These are phyloP conservation scores for Calonectris borealis DNA, from an alignment of 2,113 vertebrate species.

Conservation along the genomic window DNA sequence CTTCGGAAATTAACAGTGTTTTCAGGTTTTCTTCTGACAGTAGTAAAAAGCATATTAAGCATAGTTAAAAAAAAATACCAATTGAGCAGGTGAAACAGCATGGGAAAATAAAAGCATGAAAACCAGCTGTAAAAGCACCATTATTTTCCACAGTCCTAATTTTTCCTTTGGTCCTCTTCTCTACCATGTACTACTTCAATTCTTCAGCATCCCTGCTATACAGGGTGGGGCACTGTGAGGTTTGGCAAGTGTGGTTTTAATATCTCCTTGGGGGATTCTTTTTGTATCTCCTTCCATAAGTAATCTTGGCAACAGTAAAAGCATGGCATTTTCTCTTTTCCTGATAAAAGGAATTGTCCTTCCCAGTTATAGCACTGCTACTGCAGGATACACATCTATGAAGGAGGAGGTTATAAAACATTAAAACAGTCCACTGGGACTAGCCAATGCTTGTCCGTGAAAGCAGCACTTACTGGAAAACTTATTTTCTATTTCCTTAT, in stretches of 20 bases:
- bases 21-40: background rate
- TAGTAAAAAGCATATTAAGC: background rate
- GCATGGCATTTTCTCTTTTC: background rate
- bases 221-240: background rate
- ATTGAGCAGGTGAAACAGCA: background rate
- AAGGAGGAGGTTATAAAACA: background rate
- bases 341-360: background rate
- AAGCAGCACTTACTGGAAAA: background rate
- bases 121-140: background rate
- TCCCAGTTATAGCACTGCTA: background rate
- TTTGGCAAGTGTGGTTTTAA: background rate
- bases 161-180: background rate
- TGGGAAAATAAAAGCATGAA: background rate
- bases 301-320: conserved; percentile 4
- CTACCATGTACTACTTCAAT: background rate
- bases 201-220: background rate
- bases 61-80: background rate
- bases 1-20: background rate
- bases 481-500: background rate
- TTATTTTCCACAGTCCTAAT: background rate
- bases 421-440: background rate
- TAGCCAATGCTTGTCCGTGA: background rate
- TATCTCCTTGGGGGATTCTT: background rate
- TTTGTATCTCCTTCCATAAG: conserved; percentile 25
- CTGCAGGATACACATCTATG: background rate